Conservation (phyloP, 2,888 invertebrate genomes). For the Clitarchus hookeri region DNA sequence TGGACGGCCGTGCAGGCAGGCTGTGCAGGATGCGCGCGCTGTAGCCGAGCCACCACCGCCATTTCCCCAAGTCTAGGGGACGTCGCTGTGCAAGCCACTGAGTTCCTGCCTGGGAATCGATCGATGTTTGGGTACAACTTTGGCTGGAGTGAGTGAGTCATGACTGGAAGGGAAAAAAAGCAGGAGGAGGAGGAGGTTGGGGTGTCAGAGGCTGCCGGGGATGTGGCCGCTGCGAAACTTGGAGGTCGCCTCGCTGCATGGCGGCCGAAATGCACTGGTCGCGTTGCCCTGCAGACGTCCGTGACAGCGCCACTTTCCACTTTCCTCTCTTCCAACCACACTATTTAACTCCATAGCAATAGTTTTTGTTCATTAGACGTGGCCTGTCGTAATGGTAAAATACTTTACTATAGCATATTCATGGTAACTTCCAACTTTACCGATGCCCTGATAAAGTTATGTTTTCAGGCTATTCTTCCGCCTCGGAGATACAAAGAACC, state of each 20-base stretch:
- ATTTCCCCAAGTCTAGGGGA: not conserved
- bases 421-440: too few species aligned
- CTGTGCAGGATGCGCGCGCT: not conserved
- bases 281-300: not conserved
- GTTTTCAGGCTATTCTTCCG: too few species aligned
- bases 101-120: not conserved
- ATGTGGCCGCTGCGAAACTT: not conserved
- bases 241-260: not conserved
- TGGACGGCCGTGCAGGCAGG: not conserved
- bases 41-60: too few species aligned
- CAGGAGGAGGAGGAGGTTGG: too few species aligned
- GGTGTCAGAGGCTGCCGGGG: not conserved
- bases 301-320: too few species aligned
- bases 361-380: too few species aligned
- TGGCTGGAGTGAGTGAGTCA: slow-evolving; percentile 9
- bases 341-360: too few species aligned
- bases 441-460: too few species aligned
- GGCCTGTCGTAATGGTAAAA: too few species aligned
- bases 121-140: slow-evolving; percentile 14
- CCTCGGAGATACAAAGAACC: too few species aligned
- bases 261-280: not conserved
- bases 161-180: slow-evolving; percentile 2
- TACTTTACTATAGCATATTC: too few species aligned
- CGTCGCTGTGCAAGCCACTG: not conserved
- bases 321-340: too few species aligned